Evolutionary conservation across 2,888 invertebrate genomes (phyloP).

Genomic region (Platycnemis pennipes): DNA sequence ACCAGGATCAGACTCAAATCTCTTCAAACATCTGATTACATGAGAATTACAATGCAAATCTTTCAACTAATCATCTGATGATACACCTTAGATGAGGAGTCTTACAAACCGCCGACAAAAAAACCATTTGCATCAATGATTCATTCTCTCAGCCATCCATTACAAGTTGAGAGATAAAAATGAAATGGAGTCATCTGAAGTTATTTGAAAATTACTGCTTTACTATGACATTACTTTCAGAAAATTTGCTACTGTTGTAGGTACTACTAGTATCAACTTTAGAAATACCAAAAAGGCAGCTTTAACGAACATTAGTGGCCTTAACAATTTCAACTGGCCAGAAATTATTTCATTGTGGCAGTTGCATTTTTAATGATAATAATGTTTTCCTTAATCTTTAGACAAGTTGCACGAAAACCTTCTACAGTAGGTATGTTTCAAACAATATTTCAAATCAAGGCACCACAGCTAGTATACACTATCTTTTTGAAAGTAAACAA

Average conservation of each 20-base stretch:
- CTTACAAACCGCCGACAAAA: not conserved
- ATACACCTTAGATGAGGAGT: not conserved
- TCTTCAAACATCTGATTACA: not conserved
- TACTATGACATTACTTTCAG: not conserved
- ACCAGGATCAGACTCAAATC: not conserved
- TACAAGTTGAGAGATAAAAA: not conserved
- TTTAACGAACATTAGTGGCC: not conserved
- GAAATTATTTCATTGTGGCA: conserved; percentile 40
- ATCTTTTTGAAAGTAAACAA: not conserved
- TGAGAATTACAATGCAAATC: not conserved
- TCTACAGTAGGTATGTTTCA: conserved; percentile 21
- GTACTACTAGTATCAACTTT: not conserved
- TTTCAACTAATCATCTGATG: not conserved
- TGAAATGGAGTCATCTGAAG: not conserved
- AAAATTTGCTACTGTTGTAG: not conserved
- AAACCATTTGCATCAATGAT: not conserved
- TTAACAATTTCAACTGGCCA: conserved; percentile 19
- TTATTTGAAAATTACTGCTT: not conserved
- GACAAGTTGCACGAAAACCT: not conserved
- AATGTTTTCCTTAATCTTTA: not conserved
- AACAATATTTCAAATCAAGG: conserved; percentile 28
- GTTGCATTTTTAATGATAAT: not conserved
- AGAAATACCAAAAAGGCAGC: conserved; percentile 20
- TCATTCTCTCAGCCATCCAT: not conserved
- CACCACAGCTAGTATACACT: conserved; percentile 63